Evolutionary conservation across 2,888 invertebrate genomes (phyloP).

Genomic region (Slavum lentiscoides): DNA sequence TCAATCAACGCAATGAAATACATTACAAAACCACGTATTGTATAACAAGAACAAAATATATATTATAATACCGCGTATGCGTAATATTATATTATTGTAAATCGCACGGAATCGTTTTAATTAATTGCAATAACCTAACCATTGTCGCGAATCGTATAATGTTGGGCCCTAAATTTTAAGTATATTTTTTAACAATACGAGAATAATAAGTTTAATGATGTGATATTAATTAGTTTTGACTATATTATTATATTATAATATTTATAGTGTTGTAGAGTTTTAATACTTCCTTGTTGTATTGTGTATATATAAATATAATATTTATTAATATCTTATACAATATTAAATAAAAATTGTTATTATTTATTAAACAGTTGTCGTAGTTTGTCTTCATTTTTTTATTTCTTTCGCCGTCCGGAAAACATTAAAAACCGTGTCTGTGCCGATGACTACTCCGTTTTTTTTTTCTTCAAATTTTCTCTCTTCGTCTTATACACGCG

Average conservation of each 20-base stretch:
- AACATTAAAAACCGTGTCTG: no score
- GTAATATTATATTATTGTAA: neutral
- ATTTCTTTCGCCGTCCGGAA: no score
- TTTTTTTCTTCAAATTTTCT: no score
- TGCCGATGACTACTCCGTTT: no score
- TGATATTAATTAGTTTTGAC: constrained; percentile 51
- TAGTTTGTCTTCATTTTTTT: no score
- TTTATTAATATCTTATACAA: constrained; percentile 26
- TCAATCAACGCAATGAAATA: no score
- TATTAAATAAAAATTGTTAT: constrained; percentile 47
- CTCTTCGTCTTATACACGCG: no score
- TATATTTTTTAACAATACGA: constrained; percentile 23
- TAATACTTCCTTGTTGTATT: constrained; percentile 48
- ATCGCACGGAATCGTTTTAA: constrained; percentile 20
- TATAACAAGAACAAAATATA: no score
- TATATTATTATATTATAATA: neutral
- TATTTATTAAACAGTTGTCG: constrained; percentile 30
- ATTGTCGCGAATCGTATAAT: neutral
- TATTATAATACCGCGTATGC: no score
- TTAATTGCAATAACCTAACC: constrained; percentile 38
- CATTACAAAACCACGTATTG: no score
- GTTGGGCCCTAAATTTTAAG: constrained; percentile 29
- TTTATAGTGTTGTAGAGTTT: constrained; percentile 24
- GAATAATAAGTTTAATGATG: constrained; percentile 33
- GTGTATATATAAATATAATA: constrained; percentile 22